These are phyloP conservation scores for Hylaea fasciaria DNA, from an alignment of 2,888 invertebrate species.

Conservation along the genomic window DNA sequence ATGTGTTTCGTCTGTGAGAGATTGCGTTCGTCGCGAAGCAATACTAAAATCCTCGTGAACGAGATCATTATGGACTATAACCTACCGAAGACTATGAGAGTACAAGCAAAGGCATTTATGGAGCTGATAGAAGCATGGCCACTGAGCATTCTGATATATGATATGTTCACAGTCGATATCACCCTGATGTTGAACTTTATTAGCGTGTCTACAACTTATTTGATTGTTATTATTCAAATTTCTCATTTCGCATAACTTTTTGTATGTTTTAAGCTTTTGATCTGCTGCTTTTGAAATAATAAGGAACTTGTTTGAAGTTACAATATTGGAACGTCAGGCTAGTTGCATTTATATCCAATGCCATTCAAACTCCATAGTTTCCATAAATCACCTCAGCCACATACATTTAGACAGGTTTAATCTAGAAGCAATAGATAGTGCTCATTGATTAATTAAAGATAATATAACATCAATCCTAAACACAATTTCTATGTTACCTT, in stretches of 20 bases:
- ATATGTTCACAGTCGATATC: constrained; percentile 70
- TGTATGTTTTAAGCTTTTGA: too few relatives aligned
- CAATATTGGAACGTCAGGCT: too few relatives aligned
- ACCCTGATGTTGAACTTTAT: constrained; percentile 70
- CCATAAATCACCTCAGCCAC: too few relatives aligned
- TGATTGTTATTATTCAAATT: constrained; percentile 71
- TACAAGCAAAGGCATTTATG: constrained; percentile 70
- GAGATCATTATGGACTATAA: constrained; percentile 69
- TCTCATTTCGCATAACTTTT: constrained; percentile 53
- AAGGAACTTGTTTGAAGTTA: too few relatives aligned
- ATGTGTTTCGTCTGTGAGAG: constrained; percentile 62
- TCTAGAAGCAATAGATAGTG: too few relatives aligned
- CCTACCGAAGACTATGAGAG: constrained; percentile 59
- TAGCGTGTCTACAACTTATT: constrained; percentile 71
- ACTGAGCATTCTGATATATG: constrained; percentile 58
- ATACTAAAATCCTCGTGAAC: constrained; percentile 61
- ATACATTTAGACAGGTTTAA: too few relatives aligned
- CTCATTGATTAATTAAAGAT: too few relatives aligned
- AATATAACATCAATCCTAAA: too few relatives aligned
- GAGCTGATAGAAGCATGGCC: constrained; percentile 67
- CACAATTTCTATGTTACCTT: too few relatives aligned
- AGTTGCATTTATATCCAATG: too few relatives aligned
- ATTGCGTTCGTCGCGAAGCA: constrained; percentile 53
- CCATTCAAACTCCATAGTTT: too few relatives aligned
- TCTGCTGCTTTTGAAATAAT: too few relatives aligned